Conservation (phyloP, 2,797 vertebrate species). For the Odontamblyopus lacepedii region DNA sequence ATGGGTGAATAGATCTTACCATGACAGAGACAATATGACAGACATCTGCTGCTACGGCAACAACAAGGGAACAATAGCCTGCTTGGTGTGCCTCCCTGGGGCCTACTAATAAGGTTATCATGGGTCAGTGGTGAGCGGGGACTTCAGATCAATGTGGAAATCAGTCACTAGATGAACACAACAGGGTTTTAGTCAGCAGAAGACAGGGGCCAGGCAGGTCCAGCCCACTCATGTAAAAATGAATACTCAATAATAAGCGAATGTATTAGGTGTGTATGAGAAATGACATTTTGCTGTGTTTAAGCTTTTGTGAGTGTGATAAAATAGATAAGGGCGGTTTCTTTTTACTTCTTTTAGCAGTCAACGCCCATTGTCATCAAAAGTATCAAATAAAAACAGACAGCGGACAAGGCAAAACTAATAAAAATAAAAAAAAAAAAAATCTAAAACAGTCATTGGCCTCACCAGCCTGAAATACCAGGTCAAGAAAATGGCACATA, state of each 20-base stretch:
- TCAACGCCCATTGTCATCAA: not conserved
- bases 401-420: too few relatives aligned
- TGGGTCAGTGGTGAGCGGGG: slow-evolving; percentile 48
- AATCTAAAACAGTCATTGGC: too few relatives aligned
- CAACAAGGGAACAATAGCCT: slow-evolving; percentile 22
- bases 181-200: slow-evolving; percentile 15
- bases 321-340: not conserved
- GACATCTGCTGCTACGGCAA: slow-evolving; percentile 48
- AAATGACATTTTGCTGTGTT: not conserved
- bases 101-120: slow-evolving; percentile 57
- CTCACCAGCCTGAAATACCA: too few relatives aligned
- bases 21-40: slow-evolving; percentile 50
- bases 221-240: not conserved
- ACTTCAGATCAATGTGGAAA: slow-evolving; percentile 48
- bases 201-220: slow-evolving; percentile 36
- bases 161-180: slow-evolving; percentile 30
- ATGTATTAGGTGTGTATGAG: not conserved
- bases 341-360: not conserved
- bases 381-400: not conserved
- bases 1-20: slow-evolving; percentile 43
- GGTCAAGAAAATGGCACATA: too few relatives aligned
- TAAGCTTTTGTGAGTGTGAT: not conserved
- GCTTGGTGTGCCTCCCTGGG: slow-evolving; percentile 36
- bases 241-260: not conserved
- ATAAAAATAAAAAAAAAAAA: too few relatives aligned